phyloP scores from a whole-genome alignment of 1,140 invertebrate species.

The Leucophenga varia region DNA sequence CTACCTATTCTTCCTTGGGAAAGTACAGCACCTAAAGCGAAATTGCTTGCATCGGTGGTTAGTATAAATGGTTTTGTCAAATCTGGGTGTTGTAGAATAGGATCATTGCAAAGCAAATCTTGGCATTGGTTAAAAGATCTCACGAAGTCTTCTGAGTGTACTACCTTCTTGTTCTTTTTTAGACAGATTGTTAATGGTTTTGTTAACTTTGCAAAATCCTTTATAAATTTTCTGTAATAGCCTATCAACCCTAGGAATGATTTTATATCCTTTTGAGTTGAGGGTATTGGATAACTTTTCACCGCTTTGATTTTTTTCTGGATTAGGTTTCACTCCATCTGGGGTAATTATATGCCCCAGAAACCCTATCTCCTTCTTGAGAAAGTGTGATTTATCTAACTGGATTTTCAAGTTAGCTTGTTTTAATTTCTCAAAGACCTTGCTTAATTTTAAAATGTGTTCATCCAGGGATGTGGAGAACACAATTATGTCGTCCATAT shows the following conservation, averaged over 20 bases:
- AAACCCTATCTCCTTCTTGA: too few species aligned
- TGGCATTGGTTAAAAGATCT: slow-evolving; percentile 11
- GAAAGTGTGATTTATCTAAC: too few species aligned
- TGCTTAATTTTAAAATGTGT: slow-evolving; percentile 33
- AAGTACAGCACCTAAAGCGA: slow-evolving; percentile 17
- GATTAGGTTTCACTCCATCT: slow-evolving; percentile 20
- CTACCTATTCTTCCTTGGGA: slow-evolving; percentile 15
- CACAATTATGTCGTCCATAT: too few species aligned
- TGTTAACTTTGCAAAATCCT: slow-evolving; percentile 21
- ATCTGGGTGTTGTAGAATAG: slow-evolving; percentile 20
- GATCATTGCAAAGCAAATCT: slow-evolving; percentile 12
- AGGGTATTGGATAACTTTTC: slow-evolving; percentile 24
- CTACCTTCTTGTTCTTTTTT: slow-evolving; percentile 11
- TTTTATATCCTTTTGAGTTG: slow-evolving; percentile 24
- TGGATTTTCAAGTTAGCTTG: slow-evolving; percentile 23
- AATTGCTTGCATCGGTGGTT: slow-evolving; percentile 9
- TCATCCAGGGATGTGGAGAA: too few species aligned
- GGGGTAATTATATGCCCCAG: slow-evolving; percentile 40
- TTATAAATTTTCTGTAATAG: slow-evolving; percentile 25
- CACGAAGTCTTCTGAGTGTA: neutral
- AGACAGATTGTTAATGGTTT: slow-evolving; percentile 2
- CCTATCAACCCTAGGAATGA: slow-evolving; percentile 24
- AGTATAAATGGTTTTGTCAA: slow-evolving; percentile 19
- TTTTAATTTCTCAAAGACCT: slow-evolving; percentile 47
- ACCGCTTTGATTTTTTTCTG: slow-evolving; percentile 25